These are phyloP conservation scores for Petromus typicus DNA, from an alignment of 2,113 vertebrate genomes.

Conservation along the genomic window DNA sequence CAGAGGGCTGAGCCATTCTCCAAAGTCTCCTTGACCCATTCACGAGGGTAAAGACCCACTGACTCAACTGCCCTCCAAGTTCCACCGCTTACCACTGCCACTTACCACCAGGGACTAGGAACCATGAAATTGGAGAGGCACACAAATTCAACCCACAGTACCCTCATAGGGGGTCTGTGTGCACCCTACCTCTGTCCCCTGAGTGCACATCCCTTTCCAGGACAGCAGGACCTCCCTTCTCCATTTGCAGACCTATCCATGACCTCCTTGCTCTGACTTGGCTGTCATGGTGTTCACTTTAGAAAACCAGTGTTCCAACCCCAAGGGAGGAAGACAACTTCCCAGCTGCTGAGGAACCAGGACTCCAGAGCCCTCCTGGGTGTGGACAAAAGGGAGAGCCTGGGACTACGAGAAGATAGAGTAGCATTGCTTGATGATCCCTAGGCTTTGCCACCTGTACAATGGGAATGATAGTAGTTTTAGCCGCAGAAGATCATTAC, in stretches of 20 bases:
- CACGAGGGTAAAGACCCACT: not conserved
- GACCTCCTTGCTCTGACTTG: not conserved
- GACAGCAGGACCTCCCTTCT: not conserved
- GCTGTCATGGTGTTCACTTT: rapidly evolving
- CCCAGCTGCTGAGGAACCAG: not conserved
- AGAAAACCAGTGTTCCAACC: not conserved
- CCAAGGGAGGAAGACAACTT: not conserved
- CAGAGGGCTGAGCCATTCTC: not conserved
- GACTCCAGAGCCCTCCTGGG: rapidly evolving
- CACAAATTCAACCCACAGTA: not conserved
- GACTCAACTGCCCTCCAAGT: not conserved
- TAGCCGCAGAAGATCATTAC: not conserved
- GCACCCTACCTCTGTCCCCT: not conserved
- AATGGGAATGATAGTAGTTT: not conserved
- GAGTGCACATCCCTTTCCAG: not conserved
- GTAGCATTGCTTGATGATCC: not conserved
- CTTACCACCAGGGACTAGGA: not conserved
- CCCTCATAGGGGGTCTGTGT: rapidly evolving
- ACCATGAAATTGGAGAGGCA: not conserved
- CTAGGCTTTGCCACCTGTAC: not conserved
- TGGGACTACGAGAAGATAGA: not conserved
- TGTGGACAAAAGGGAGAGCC: not conserved
- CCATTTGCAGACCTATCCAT: not conserved
- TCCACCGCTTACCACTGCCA: not conserved
- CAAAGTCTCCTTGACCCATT: not conserved